Conservation (phyloP, 1,140 invertebrate genomes). For the Anoplolepis gracilipes region DNA sequence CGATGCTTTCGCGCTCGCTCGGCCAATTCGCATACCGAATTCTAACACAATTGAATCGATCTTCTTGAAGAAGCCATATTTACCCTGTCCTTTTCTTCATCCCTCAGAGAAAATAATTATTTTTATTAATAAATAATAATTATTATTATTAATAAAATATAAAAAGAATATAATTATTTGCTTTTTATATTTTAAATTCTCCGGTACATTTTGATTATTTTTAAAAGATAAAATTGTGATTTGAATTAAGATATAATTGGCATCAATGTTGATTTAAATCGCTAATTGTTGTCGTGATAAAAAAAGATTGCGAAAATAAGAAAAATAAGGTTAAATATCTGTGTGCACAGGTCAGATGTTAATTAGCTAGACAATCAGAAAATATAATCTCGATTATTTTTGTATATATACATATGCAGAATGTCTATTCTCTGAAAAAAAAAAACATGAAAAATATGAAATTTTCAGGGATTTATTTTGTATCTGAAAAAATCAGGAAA, state of each 20-base stretch:
- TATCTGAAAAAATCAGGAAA: too few relatives aligned
- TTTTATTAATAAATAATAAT: too few relatives aligned
- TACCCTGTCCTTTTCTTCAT: too few relatives aligned
- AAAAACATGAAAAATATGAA: too few relatives aligned
- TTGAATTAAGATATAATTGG: not conserved
- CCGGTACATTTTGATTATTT: not conserved
- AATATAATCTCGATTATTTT: not conserved
- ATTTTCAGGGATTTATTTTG: too few relatives aligned
- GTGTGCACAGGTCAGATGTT: not conserved
- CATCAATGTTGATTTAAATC: not conserved
- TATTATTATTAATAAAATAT: too few relatives aligned
- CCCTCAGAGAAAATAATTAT: too few relatives aligned
- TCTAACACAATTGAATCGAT: not conserved
- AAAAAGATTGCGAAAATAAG: not conserved
- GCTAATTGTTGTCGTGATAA: not conserved
- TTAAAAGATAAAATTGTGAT: not conserved
- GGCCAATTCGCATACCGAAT: constrained; percentile 14
- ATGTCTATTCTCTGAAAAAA: too few relatives aligned
- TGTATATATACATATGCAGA: not conserved
- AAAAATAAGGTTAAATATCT: not conserved
- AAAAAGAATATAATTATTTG: too few relatives aligned
- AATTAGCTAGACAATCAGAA: not conserved
- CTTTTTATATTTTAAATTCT: too few relatives aligned
- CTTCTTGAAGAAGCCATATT: not conserved
- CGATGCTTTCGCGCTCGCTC: constrained; percentile 54